phyloP scores from a whole-genome alignment of 2,888 invertebrate species.

The Yponomeuta sedellus region DNA sequence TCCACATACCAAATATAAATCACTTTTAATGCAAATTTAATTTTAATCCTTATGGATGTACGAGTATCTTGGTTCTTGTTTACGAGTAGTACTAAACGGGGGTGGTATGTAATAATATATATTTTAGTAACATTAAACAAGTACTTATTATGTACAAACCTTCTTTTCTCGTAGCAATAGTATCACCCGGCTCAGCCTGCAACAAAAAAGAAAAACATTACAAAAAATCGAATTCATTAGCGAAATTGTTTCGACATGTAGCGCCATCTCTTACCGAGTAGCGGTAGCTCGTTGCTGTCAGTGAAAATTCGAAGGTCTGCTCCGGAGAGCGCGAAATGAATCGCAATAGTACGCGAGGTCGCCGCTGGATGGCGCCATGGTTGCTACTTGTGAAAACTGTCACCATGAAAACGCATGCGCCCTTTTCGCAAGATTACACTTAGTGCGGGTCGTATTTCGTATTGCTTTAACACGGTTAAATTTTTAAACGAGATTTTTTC shows the following conservation, averaged over 20 bases:
- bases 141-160: constrained; percentile 65
- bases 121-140: too few relatives aligned
- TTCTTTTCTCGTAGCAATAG: constrained; percentile 92
- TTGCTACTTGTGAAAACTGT: constrained; percentile 80
- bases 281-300: constrained; percentile 37
- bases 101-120: too few relatives aligned
- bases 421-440: constrained; percentile 18
- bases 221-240: constrained; percentile 15
- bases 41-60: too few relatives aligned
- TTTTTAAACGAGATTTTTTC: too few relatives aligned
- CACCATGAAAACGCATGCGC: constrained; percentile 76
- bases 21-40: too few relatives aligned
- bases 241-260: constrained; percentile 19
- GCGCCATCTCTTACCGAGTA: constrained; percentile 73
- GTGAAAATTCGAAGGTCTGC: constrained; percentile 28
- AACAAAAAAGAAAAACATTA: constrained; percentile 36
- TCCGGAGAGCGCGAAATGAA: constrained; percentile 52
- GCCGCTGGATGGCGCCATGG: constrained; percentile 76
- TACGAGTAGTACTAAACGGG: too few relatives aligned
- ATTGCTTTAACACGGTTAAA: not conserved
- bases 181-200: constrained; percentile 84
- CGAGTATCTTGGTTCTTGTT: too few relatives aligned
- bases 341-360: constrained; percentile 69
- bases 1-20: too few relatives aligned
- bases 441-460: not conserved